phyloP scores from a whole-genome alignment of 2,113 vertebrate species.

The Dromiciops gliroides region DNA sequence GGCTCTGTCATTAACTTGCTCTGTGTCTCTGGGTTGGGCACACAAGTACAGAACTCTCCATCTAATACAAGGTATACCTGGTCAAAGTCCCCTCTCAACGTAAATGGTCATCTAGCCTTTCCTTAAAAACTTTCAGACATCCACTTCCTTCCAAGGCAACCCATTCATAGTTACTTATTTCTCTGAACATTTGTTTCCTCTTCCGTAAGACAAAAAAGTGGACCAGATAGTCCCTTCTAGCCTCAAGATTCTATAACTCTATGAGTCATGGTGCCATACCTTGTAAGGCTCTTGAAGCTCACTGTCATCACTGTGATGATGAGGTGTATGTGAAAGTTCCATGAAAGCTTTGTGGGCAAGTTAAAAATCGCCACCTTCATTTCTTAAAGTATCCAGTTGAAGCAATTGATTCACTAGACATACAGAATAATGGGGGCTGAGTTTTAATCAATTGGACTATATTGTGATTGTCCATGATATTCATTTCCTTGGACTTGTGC shows the following conservation, averaged over 20 bases:
- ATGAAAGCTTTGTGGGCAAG: not conserved
- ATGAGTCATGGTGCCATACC: not conserved
- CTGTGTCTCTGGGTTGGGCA: not conserved
- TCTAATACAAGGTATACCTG: not conserved
- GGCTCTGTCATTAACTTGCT: not conserved
- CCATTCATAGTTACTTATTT: not conserved
- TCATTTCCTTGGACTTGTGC: constrained; percentile 54
- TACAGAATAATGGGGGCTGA: not conserved
- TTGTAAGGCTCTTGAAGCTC: not conserved
- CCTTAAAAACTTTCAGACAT: not conserved
- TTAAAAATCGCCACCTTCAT: constrained; percentile 30
- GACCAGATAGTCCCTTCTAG: not conserved
- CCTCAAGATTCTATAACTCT: not conserved
- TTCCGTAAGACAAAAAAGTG: not conserved
- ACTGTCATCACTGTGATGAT: not conserved
- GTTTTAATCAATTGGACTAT: constrained; percentile 23
- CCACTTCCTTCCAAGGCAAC: not conserved
- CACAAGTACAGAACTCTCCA: not conserved
- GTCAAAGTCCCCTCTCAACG: not conserved
- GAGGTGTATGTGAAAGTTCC: constrained; percentile 21
- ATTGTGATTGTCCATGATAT: constrained; percentile 49
- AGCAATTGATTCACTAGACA: not conserved
- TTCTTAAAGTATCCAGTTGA: not conserved
- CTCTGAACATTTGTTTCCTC: not conserved
- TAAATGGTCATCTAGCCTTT: not conserved